Conservation (phyloP, 2,797 vertebrate genomes). For the Malacoctenus gilli region DNA sequence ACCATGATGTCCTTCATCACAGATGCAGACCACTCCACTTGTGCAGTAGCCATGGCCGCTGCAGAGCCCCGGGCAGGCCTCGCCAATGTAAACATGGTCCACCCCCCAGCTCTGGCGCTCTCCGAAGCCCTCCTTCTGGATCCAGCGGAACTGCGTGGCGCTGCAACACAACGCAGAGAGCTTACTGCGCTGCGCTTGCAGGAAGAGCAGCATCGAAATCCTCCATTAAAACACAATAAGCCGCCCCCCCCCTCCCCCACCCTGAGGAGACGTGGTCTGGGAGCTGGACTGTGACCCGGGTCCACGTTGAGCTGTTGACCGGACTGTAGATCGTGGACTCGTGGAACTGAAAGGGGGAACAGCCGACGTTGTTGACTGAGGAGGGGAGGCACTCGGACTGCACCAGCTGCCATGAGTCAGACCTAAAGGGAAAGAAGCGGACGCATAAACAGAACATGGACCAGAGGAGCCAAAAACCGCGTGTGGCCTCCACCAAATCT, state of each 20-base stretch:
- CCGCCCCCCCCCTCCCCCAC: slow-evolving; percentile 72
- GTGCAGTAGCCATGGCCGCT: slow-evolving; percentile 95
- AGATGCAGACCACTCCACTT: slow-evolving; percentile 92
- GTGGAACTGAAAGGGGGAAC: slow-evolving; percentile 97
- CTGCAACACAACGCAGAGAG: slow-evolving; percentile 67
- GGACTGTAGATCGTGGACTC: slow-evolving; percentile 97
- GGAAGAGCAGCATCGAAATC: too few relatives aligned
- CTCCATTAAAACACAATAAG: background rate
- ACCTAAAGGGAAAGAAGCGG: slow-evolving; percentile 73
- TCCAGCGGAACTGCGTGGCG: slow-evolving; percentile 98
- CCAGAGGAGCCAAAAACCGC: slow-evolving; percentile 8
- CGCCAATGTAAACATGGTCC: slow-evolving; percentile 96
- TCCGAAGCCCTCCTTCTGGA: slow-evolving; percentile 91
- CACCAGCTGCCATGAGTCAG: slow-evolving; percentile 94
- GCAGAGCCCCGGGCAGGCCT: slow-evolving; percentile 94
- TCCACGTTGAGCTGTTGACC: slow-evolving; percentile 95
- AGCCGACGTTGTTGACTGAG: slow-evolving; percentile 94
- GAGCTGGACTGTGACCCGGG: slow-evolving; percentile 93
- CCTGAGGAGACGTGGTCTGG: slow-evolving; percentile 97
- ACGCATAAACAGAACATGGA: background rate
- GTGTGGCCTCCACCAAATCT: background rate
- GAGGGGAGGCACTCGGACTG: slow-evolving; percentile 97
- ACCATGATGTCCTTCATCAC: slow-evolving; percentile 95
- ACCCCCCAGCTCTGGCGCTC: slow-evolving; percentile 96
- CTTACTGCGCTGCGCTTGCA: background rate